Conservation (phyloP, 2,797 vertebrate genomes). For the Esox lucius region DNA sequence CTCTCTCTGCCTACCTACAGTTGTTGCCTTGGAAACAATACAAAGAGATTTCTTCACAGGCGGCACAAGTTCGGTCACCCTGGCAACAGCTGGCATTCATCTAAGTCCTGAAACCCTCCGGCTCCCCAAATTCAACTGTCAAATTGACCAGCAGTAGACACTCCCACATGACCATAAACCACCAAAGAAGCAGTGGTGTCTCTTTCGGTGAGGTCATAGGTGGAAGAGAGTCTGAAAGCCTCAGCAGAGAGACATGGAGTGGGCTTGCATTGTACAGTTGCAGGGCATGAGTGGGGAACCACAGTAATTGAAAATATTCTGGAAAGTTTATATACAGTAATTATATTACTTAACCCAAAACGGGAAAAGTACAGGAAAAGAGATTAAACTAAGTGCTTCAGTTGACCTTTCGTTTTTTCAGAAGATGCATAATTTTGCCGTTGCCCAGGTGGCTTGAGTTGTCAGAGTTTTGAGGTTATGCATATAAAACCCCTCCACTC, state of each 20-base stretch:
- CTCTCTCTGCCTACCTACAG: constrained; percentile 64
- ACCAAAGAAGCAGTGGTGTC: constrained; percentile 18
- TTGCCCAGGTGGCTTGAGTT: neutral
- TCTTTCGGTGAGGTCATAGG: constrained; percentile 18
- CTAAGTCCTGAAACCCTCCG: constrained; percentile 52
- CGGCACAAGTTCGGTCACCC: constrained; percentile 72
- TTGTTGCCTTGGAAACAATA: constrained; percentile 84
- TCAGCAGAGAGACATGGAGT: neutral
- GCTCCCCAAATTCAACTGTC: constrained; percentile 35
- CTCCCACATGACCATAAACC: constrained; percentile 18
- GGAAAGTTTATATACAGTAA: neutral
- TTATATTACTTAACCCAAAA: neutral
- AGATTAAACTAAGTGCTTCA: neutral
- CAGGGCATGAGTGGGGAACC: neutral
- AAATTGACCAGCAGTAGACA: constrained; percentile 43
- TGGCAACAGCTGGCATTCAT: constrained; percentile 79
- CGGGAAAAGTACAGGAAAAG: neutral
- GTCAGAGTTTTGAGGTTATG: neutral
- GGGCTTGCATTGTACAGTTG: neutral
- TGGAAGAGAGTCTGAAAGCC: neutral
- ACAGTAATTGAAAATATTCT: neutral
- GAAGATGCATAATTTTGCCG: neutral
- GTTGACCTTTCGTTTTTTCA: neutral
- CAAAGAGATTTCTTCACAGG: constrained; percentile 76
- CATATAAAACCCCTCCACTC: neutral